These are phyloP conservation scores for Euzetes globulus DNA, from an alignment of 2,888 invertebrate species.

Conservation along the genomic window DNA sequence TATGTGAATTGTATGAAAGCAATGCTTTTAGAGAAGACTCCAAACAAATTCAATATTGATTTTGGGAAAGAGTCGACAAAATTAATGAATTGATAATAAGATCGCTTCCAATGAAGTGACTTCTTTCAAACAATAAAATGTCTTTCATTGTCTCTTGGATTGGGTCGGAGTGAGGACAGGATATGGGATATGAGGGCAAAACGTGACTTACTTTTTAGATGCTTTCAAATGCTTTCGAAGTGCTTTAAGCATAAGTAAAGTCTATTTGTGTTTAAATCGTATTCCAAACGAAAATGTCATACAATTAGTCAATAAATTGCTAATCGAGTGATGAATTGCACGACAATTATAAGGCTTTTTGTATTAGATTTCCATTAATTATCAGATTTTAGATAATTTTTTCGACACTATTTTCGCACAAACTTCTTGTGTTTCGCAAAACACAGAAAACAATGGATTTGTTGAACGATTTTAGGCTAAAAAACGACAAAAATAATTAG, in stretches of 20 bases:
- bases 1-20: too few relatives aligned
- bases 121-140: too few relatives aligned
- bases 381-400: not conserved
- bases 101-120: too few relatives aligned
- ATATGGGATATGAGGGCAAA: too few relatives aligned
- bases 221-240: conserved; percentile 17
- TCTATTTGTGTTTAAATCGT: not conserved
- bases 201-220: conserved; percentile 25
- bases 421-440: not conserved
- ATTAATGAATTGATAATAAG: too few relatives aligned
- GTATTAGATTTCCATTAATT: not conserved
- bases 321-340: conserved; percentile 7
- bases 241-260: conserved; percentile 26
- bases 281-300: not conserved
- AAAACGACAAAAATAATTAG: not conserved
- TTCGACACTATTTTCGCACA: not conserved
- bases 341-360: conserved; percentile 8
- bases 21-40: too few relatives aligned
- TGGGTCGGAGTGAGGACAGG: too few relatives aligned
- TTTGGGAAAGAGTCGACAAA: too few relatives aligned
- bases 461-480: not conserved
- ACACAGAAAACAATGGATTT: not conserved
- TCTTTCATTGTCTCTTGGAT: too few relatives aligned
- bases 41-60: too few relatives aligned
- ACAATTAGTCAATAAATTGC: not conserved